These are phyloP conservation scores for Paratilapia polleni DNA, from an alignment of 2,113 vertebrate genomes.

Conservation along the genomic window DNA sequence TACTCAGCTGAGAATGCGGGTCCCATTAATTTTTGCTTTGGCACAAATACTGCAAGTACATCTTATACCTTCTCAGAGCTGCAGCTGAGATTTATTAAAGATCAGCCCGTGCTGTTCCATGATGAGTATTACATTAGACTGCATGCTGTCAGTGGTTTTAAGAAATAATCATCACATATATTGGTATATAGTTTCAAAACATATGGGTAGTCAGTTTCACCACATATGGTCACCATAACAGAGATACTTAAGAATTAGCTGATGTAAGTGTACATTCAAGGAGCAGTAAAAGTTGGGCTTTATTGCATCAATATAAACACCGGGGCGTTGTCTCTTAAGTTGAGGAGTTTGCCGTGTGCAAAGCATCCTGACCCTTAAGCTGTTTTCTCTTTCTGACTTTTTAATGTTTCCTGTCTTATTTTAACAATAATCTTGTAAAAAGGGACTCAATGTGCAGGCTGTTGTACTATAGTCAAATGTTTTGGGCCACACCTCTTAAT, in stretches of 20 bases:
- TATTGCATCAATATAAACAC: constrained; percentile 9
- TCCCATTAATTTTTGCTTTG: constrained; percentile 63
- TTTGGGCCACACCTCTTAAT: not conserved
- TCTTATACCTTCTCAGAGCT: constrained; percentile 26
- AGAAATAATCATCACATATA: constrained; percentile 15
- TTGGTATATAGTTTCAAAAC: not conserved
- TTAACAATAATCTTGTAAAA: not conserved
- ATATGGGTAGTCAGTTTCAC: not conserved
- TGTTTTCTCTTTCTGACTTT: not conserved
- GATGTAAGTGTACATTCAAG: not conserved
- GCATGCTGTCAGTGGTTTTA: constrained; percentile 4
- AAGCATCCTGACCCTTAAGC: not conserved
- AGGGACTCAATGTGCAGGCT: not conserved
- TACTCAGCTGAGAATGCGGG: constrained; percentile 54
- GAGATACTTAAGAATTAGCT: constrained; percentile 31
- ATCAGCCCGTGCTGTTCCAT: constrained; percentile 41
- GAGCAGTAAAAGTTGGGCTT: constrained; percentile 24
- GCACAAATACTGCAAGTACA: constrained; percentile 29
- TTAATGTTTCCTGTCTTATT: not conserved
- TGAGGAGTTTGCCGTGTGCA: not conserved
- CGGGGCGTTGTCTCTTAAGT: not conserved
- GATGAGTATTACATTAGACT: constrained; percentile 1
- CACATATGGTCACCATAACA: constrained; percentile 26
- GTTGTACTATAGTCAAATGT: not conserved
- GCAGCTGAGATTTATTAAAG: constrained; percentile 65